phyloP scores from a whole-genome alignment of 2,888 invertebrate genomes.

The Asteroscopus sphinx region DNA sequence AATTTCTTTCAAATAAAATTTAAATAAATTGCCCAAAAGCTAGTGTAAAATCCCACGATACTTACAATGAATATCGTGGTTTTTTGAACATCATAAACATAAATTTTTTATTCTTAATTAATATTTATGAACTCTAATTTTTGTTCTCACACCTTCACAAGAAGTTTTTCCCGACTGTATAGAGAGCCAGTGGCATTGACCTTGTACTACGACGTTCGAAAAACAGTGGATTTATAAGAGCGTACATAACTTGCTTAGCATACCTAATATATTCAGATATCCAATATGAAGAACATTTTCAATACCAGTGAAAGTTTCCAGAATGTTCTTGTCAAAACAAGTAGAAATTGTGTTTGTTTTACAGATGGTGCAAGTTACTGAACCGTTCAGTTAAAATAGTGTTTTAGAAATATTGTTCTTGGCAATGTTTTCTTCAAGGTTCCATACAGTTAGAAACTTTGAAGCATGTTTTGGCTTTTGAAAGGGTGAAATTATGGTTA shows the following conservation, averaged over 20 bases:
- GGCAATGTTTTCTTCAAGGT: background rate
- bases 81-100: too few species aligned
- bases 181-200: slow-evolving; percentile 27
- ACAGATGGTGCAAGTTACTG: slow-evolving; percentile 24
- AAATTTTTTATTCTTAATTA: too few species aligned
- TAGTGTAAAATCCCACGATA: too few species aligned
- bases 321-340: slow-evolving; percentile 49
- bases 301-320: slow-evolving; percentile 61
- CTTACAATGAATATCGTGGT: too few species aligned
- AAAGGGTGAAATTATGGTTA: too few species aligned
- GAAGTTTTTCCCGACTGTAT: background rate
- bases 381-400: slow-evolving; percentile 24
- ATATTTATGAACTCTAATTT: too few species aligned
- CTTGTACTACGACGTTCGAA: slow-evolving; percentile 15
- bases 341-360: slow-evolving; percentile 51
- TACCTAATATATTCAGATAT: slow-evolving; percentile 76
- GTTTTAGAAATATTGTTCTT: slow-evolving; percentile 15
- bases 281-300: slow-evolving; percentile 69
- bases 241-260: slow-evolving; percentile 60
- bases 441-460: slow-evolving; percentile 3
- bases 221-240: slow-evolving; percentile 16
- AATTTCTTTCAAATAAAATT: too few species aligned
- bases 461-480: background rate
- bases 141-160: too few species aligned
- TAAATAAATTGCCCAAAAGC: too few species aligned